Conservation (phyloP, 2,797 vertebrate species). For the Spondyliosoma cantharus region DNA sequence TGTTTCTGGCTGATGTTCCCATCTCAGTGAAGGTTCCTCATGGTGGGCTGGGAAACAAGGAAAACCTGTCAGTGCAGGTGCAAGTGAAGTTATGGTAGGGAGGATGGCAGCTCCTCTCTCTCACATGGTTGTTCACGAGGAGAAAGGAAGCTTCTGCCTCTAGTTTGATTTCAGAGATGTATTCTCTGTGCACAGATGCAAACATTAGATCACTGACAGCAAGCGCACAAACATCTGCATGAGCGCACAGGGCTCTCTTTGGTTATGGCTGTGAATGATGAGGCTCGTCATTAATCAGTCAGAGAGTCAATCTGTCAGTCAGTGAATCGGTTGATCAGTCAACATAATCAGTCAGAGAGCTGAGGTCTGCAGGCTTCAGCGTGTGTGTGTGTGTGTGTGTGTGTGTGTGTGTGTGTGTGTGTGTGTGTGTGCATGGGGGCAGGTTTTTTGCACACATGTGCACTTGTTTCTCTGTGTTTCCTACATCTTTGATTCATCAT, state of each 20-base stretch:
- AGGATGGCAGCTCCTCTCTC: background rate
- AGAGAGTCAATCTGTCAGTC: constrained; percentile 13
- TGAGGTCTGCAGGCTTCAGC: constrained; percentile 13
- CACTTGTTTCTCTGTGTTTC: background rate
- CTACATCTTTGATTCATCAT: background rate
- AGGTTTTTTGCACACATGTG: background rate
- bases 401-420: background rate
- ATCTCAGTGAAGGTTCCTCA: constrained; percentile 2
- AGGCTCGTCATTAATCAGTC: constrained; percentile 39
- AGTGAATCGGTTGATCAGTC: constrained; percentile 30
- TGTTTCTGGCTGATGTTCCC: constrained; percentile 11
- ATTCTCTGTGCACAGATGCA: constrained; percentile 2
- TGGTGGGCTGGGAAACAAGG: constrained; percentile 6
- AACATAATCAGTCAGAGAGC: constrained; percentile 26
- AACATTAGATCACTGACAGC: background rate
- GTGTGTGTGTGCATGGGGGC: background rate
- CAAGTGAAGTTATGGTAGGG: background rate
- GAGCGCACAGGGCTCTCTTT: background rate
- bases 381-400: background rate
- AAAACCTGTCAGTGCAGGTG: constrained; percentile 18
- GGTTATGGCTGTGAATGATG: constrained; percentile 28
- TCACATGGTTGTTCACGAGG: background rate
- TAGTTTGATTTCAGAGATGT: background rate
- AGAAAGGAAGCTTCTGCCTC: background rate
- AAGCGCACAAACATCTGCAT: constrained; percentile 5